A percentile compares a stretch with the other conserved stretches of the same genome.
These are phyloP conservation scores for Scaptomyza parva DNA, from an alignment of 2,888 invertebrate species.

Conservation along the genomic window DNA sequence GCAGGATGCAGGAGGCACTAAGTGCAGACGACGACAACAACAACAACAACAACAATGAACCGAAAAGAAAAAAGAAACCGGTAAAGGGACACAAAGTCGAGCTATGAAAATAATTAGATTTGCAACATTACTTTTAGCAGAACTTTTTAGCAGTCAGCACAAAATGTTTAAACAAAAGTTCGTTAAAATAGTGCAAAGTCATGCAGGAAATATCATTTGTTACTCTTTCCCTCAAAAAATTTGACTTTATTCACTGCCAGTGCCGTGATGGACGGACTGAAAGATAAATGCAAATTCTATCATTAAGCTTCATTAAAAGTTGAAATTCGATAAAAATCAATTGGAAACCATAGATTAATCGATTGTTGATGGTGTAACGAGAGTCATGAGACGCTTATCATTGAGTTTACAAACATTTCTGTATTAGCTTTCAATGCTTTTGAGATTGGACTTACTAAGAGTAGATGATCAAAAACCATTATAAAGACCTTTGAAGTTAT, in stretches of 20 bases:
- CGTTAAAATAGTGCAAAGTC: slow-evolving; percentile 8
- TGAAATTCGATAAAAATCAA: no score
- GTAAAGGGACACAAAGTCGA: slow-evolving; percentile 10
- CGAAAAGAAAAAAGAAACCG: background rate
- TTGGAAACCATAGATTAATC: no score
- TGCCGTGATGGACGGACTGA: no score
- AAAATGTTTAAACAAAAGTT: slow-evolving; percentile 3
- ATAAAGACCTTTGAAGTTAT: no score
- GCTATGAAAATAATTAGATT: slow-evolving; percentile 2
- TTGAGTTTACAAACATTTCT: no score
- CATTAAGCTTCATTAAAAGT: no score
- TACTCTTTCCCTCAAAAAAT: background rate
- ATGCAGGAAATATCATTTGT: background rate
- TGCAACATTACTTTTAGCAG: slow-evolving; percentile 2
- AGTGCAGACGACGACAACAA: slow-evolving; percentile 8
- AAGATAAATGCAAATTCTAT: background rate
- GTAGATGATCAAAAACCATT: no score
- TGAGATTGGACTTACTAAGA: no score
- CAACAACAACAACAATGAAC: background rate
- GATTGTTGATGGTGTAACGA: no score
- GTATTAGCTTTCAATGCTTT: no score
- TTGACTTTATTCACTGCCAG: background rate
- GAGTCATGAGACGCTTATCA: no score
- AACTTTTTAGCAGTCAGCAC: background rate
- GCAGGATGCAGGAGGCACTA: slow-evolving; percentile 4